Evolutionary conservation across 1,140 invertebrate species (phyloP), one percentile per base, ranked within the genome.

Genomic region (Anastrepha obliqua): DNA sequence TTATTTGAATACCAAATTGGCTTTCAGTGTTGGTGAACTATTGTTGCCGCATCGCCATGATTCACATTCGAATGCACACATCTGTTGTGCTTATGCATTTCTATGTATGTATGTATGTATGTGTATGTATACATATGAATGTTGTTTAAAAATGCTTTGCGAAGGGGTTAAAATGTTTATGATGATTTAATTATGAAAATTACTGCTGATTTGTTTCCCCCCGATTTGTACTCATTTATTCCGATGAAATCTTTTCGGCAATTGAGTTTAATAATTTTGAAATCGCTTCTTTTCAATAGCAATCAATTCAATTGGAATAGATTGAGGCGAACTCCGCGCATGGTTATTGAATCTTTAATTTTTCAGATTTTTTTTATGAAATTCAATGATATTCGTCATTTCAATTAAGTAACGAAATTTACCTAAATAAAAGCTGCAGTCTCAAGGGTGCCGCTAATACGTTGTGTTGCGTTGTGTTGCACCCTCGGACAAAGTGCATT

Each of bases 171-270:
- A 62, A 62, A 62, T 62, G 13, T 62, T 62, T 62, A 62, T 5
- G 60, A 62, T 62, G 13, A 62, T 62, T 62, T 17, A 62, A 62
- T 62, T 62, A 62, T 62, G 15, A 62, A 62, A 62, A 62, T 62
- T 62, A 17, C 60, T 62, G 13, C 13, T 5, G 60, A 17, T 17
- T 62, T 62, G n/a, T 62, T 62, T n/a, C 5, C n/a, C 60, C n/a
- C 60, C 6, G n/a, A 62, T 62, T 62, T 15, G 60, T 62, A 4
- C n/a, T n/a, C 60, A 9, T 62, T 62, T 5, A 5, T 62, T 62
- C 60, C 8, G 51, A 62, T 62, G 13, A n/a, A 74, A 74, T 74
- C 70, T 44, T 74, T 47, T 74, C 13, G 15, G 70, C 42, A 47
- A 74, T 74, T 74, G 17, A 74, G 42, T 47, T 74, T 47, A 44